These are phyloP conservation scores for Margarornis squamiger DNA, from an alignment of 2,797 vertebrate genomes.

Conservation along the genomic window DNA sequence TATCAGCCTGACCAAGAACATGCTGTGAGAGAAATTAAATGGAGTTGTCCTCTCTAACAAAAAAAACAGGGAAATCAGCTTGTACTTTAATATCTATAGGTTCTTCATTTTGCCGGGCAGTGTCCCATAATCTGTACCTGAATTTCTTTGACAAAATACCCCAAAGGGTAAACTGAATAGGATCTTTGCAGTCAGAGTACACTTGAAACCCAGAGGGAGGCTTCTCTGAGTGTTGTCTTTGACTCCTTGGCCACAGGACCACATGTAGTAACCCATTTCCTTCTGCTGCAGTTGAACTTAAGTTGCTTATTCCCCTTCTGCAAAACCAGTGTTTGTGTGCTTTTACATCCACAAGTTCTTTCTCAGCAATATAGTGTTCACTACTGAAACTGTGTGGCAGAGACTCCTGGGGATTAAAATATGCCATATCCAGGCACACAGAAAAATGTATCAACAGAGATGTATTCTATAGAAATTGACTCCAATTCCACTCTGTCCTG, in stretches of 20 bases:
- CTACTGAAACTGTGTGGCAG: background rate
- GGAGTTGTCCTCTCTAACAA: background rate
- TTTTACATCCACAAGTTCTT: background rate
- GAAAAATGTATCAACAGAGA: background rate
- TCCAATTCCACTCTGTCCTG: background rate
- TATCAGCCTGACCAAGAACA: background rate
- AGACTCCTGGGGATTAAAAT: background rate
- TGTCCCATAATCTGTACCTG: background rate
- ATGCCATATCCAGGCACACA: background rate
- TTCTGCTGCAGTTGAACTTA: background rate
- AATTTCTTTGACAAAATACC: background rate
- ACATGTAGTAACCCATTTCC: accelerated
- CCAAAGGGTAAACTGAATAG: background rate
- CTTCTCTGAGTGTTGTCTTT: background rate
- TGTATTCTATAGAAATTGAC: background rate
- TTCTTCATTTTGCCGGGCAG: background rate
- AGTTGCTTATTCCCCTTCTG: background rate
- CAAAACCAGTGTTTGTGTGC: background rate
- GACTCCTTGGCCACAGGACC: no score
- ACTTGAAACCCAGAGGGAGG: background rate
- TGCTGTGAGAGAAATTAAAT: background rate
- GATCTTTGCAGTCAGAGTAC: background rate
- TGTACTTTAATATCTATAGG: background rate
- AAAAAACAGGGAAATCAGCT: background rate
- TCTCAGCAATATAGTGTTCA: background rate